phyloP scores from a whole-genome alignment of 2,797 vertebrate species.

The Sebastes itinus region DNA sequence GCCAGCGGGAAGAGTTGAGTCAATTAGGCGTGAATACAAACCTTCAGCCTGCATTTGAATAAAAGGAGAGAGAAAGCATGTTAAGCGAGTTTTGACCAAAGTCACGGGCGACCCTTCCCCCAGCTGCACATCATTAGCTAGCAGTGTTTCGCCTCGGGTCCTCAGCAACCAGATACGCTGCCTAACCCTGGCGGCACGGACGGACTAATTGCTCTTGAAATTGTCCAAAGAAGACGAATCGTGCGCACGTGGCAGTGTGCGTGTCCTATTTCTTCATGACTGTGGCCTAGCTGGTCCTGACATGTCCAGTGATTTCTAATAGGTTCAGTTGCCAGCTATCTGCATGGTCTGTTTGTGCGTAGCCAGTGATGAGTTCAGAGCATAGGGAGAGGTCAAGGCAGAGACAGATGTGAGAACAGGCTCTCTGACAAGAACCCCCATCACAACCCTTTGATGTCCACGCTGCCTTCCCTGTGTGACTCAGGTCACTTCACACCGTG shows the following conservation, averaged over 20 bases:
- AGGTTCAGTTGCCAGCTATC: constrained; percentile 22
- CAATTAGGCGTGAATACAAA: constrained; percentile 72
- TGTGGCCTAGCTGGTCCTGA: constrained; percentile 24
- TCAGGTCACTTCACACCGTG: constrained; percentile 57
- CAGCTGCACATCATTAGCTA: constrained; percentile 70
- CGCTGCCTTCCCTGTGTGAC: constrained; percentile 39
- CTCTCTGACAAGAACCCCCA: constrained; percentile 54
- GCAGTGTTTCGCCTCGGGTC: constrained; percentile 35
- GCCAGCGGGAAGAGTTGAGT: constrained; percentile 47
- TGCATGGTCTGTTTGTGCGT: not conserved
- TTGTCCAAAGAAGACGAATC: constrained; percentile 43
- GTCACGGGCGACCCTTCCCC: constrained; percentile 34
- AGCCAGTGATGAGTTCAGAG: constrained; percentile 38
- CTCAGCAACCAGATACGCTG: constrained; percentile 24
- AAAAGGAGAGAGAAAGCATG: constrained; percentile 37
- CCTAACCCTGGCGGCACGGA: constrained; percentile 53
- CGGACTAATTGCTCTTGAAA: constrained; percentile 78
- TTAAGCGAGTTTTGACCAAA: constrained; percentile 57
- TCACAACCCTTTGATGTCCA: constrained; percentile 47
- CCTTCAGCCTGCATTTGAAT: constrained; percentile 60
- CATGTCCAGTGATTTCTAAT: constrained; percentile 46
- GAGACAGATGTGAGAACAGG: constrained; percentile 68
- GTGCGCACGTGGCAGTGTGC: not conserved
- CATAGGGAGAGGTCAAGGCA: constrained; percentile 58
- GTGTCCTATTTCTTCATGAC: not conserved